Conservation (phyloP, 30 jellyfish, hydroid and myxozoan genomes). For the Turritopsis rubra region DNA sequence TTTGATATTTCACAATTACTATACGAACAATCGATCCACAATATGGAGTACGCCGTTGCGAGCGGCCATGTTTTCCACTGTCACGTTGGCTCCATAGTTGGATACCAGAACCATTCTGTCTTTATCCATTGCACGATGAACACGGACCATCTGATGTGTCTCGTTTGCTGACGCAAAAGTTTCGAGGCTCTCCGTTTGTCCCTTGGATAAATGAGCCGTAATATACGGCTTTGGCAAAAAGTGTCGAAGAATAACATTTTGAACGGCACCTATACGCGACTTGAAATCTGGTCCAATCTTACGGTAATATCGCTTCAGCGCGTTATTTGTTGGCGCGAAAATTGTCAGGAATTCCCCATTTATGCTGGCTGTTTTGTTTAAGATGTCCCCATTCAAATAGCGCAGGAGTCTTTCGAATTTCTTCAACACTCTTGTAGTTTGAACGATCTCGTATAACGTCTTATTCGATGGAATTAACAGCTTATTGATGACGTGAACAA, state of each 20-base stretch:
- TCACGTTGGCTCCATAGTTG: not conserved
- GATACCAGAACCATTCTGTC: not conserved
- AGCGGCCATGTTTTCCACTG: not conserved
- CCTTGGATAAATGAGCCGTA: not conserved
- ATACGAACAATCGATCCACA: not conserved
- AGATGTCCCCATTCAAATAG: not conserved
- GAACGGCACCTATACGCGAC: not conserved
- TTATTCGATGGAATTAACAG: conserved; percentile 16
- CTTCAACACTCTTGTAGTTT: not conserved
- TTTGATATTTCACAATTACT: too few relatives aligned
- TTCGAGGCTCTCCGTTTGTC: not conserved
- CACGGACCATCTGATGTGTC: not conserved
- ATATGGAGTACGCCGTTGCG: conserved; percentile 5
- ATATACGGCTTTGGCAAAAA: not conserved
- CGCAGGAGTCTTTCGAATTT: not conserved
- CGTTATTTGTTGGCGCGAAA: conserved; percentile 30
- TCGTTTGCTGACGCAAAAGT: not conserved
- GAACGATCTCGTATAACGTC: conserved; percentile 1
- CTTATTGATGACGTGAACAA: conserved; percentile 10
- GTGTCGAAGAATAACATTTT: conserved; percentile 9
- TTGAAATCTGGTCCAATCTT: not conserved
- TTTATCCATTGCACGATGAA: not conserved
- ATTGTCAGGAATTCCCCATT: conserved; percentile 2
- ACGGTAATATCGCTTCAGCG: not conserved
- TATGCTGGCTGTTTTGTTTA: not conserved